phyloP scores from a whole-genome alignment of 1,140 invertebrate species.

The Heterodera schachtii region DNA sequence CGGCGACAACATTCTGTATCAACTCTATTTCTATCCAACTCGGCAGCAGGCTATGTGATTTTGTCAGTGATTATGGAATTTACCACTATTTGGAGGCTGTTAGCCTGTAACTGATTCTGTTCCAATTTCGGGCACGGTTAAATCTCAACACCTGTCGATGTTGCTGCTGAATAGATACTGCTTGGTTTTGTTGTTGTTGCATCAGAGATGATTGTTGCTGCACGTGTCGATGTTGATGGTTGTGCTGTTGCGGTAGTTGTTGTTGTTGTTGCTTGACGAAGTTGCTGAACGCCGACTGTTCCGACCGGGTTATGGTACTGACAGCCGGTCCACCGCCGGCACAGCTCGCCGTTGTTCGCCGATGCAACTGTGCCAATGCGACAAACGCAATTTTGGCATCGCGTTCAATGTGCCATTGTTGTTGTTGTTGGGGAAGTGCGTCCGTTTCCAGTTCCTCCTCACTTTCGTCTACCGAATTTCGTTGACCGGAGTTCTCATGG shows the following conservation, averaged over 20 bases:
- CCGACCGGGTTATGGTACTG: not conserved
- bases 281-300: not conserved
- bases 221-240: not conserved
- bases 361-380: not conserved
- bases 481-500: not conserved
- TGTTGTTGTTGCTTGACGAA: not conserved
- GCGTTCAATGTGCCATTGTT: not conserved
- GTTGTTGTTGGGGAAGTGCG: too few relatives aligned
- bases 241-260: not conserved
- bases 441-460: too few relatives aligned
- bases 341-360: not conserved
- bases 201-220: too few relatives aligned
- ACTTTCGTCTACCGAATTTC: not conserved
- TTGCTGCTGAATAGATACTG: not conserved
- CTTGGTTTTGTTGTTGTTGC: not conserved
- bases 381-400: not conserved
- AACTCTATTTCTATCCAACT: too few relatives aligned
- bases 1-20: too few relatives aligned
- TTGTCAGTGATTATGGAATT: too few relatives aligned
- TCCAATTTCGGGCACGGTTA: too few relatives aligned
- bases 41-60: too few relatives aligned
- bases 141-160: not conserved
- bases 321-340: too few relatives aligned
- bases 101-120: too few relatives aligned
- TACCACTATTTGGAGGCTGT: too few relatives aligned